Percentiles rank a stretch among this genome's conserved stretches.
Evolutionary conservation across 1,140 invertebrate species (phyloP).

Genomic region (Nebria ingens): DNA sequence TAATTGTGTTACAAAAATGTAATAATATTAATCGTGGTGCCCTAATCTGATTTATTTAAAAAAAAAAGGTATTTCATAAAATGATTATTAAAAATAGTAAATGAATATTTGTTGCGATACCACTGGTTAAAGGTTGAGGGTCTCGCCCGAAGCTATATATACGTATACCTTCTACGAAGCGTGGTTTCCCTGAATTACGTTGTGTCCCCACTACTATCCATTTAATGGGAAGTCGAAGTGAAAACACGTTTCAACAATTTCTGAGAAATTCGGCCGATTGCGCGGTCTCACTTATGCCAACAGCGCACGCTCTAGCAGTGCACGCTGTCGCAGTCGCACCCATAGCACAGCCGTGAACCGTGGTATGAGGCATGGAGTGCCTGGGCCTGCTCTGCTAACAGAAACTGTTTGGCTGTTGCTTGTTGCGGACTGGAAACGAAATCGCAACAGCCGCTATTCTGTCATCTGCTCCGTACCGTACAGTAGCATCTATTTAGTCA

Average conservation of each 20-base stretch:
- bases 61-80: too few species aligned
- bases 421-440: neutral
- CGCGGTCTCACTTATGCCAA: conserved; percentile 8
- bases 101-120: too few species aligned
- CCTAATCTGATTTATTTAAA: too few species aligned
- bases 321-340: neutral
- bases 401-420: neutral
- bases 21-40: too few species aligned
- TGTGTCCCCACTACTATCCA: conserved; percentile 12
- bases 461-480: neutral
- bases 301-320: conserved; percentile 6
- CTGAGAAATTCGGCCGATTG: conserved; percentile 12
- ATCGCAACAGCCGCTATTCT: neutral
- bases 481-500: neutral
- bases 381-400: conserved; percentile 7
- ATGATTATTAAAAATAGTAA: too few species aligned
- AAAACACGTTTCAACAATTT: conserved; percentile 21
- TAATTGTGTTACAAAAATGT: too few species aligned
- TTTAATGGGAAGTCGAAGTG: conserved; percentile 22
- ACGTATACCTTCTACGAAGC: conserved; percentile 16
- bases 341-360: neutral
- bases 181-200: conserved; percentile 16
- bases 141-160: conserved; percentile 4
- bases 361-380: too few species aligned
- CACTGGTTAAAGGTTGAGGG: conserved; percentile 1